phyloP scores from a whole-genome alignment of 2,797 vertebrate species.

The Labroides dimidiatus region DNA sequence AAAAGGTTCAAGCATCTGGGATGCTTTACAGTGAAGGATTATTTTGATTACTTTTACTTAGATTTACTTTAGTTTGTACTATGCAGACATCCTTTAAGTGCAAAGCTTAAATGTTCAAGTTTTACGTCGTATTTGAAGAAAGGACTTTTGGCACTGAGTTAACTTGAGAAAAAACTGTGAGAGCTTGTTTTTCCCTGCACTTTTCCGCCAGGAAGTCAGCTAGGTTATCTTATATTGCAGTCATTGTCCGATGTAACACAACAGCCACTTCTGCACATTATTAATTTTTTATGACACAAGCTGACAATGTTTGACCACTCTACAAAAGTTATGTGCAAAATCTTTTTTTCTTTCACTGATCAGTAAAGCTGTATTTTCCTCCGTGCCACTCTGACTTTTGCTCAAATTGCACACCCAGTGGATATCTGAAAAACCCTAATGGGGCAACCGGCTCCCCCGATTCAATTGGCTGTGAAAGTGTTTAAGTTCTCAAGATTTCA shows the following conservation, averaged over 20 bases:
- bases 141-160: conserved; percentile 14
- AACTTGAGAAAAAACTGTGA: conserved; percentile 16
- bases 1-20: conserved; percentile 41
- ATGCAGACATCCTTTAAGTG: conserved; percentile 13
- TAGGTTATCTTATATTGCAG: not conserved
- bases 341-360: conserved; percentile 33
- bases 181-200: conserved; percentile 10
- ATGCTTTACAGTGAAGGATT: conserved; percentile 23
- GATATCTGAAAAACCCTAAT: conserved; percentile 53
- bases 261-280: not conserved
- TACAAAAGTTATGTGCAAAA: conserved; percentile 1
- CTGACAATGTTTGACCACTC: too few relatives aligned
- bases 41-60: conserved; percentile 23
- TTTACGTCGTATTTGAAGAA: conserved; percentile 9
- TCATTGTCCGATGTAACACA: conserved; percentile 5
- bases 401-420: conserved; percentile 40
- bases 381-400: conserved; percentile 33
- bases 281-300: too few relatives aligned
- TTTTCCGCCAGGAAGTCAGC: conserved; percentile 12
- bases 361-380: conserved; percentile 36
- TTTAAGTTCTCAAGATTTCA: conserved; percentile 61
- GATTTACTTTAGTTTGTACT: conserved; percentile 5
- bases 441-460: conserved; percentile 38
- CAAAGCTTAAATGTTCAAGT: not conserved
- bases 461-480: conserved; percentile 70